Conservation (phyloP, 53 echinoderm and acorn worm genomes). For the Paelopatides confundens region DNA sequence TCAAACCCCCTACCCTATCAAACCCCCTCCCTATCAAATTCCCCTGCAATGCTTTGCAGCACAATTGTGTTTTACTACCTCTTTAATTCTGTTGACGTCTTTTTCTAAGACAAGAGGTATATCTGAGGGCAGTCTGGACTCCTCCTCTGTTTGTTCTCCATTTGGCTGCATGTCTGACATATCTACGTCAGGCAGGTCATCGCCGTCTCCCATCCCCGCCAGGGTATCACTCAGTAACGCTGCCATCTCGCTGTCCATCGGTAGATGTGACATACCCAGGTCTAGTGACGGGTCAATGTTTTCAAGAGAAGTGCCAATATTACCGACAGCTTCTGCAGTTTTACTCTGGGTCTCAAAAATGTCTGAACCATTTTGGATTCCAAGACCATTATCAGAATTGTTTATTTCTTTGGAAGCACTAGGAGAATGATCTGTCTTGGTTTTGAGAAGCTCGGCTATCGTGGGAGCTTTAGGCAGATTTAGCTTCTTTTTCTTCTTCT, state of each 20-base stretch:
- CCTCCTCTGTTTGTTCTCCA: slow-evolving; percentile 53
- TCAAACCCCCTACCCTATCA: no score
- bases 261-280: slow-evolving; percentile 71
- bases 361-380: background rate
- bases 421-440: slow-evolving; percentile 5
- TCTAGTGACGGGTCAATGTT: slow-evolving; percentile 81
- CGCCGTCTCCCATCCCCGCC: slow-evolving; percentile 56
- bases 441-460: slow-evolving; percentile 84
- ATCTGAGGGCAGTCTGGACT: slow-evolving; percentile 69
- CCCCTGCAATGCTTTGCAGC: no score
- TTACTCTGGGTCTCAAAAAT: slow-evolving; percentile 22
- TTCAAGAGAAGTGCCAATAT: slow-evolving; percentile 12
- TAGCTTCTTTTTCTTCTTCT: slow-evolving; percentile 77
- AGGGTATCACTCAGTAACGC: slow-evolving; percentile 68
- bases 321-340: slow-evolving; percentile 28
- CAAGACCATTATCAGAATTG: slow-evolving; percentile 20
- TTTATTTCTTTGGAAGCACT: background rate
- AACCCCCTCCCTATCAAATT: no score
- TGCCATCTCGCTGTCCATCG: slow-evolving; percentile 87
- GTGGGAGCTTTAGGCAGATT: slow-evolving; percentile 74
- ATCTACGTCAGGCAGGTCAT: slow-evolving; percentile 38
- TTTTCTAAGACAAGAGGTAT: slow-evolving; percentile 62
- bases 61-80: slow-evolving; percentile 68
- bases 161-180: slow-evolving; percentile 21
- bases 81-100: slow-evolving; percentile 91